These are phyloP conservation scores for Craniophora ligustri DNA, from an alignment of 2,888 invertebrate genomes.

Conservation along the genomic window DNA sequence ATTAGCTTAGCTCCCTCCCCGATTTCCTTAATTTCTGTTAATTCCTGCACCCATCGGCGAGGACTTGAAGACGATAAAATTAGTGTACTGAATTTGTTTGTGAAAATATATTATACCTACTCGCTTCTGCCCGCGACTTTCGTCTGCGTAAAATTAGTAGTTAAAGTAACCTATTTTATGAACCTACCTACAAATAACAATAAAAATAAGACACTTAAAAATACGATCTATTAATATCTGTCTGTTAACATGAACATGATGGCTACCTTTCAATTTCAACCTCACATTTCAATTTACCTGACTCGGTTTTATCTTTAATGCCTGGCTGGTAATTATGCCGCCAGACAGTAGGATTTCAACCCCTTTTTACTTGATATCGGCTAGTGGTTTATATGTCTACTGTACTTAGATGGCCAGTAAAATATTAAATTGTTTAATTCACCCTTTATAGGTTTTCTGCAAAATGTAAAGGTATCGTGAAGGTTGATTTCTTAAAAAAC, in stretches of 20 bases:
- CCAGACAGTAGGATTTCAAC: conserved; percentile 65
- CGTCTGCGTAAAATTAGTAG: too few species aligned
- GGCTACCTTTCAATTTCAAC: conserved; percentile 51
- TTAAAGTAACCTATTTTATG: too few species aligned
- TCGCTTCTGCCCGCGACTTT: too few species aligned
- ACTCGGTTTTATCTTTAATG: conserved; percentile 65
- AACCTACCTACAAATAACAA: too few species aligned
- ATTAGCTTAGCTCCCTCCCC: conserved; percentile 49
- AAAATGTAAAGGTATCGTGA: background rate
- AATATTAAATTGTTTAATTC: conserved; percentile 45
- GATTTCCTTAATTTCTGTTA: conserved; percentile 67
- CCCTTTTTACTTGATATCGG: conserved; percentile 59
- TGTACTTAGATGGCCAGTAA: conserved; percentile 7
- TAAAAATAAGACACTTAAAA: too few species aligned
- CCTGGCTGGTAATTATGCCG: conserved; percentile 66
- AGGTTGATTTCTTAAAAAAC: background rate
- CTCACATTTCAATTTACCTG: conserved; percentile 66
- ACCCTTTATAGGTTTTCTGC: conserved; percentile 2
- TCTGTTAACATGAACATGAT: conserved; percentile 53
- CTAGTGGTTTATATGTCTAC: conserved; percentile 39
- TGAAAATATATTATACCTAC: background rate
- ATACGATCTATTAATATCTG: conserved; percentile 4
- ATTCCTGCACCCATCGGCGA: conserved; percentile 47
- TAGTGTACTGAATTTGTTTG: conserved; percentile 9
- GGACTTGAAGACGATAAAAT: conserved; percentile 9